Base-by-base conservation (phyloP, 2,888 invertebrate species). In the Bellardia bayeri region DNA sequence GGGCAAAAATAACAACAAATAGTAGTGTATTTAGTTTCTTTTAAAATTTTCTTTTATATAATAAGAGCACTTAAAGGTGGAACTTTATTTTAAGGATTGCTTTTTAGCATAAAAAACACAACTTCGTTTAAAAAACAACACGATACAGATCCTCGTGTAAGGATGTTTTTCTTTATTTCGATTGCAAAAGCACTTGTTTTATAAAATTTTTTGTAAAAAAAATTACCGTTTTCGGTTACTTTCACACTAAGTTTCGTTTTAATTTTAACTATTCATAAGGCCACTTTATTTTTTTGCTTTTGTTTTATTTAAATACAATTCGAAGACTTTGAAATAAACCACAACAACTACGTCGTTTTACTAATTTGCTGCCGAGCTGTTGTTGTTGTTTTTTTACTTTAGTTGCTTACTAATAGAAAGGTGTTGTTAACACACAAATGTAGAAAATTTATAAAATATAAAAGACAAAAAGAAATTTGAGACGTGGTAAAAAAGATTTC, bases 131-230 rank as follows among this genome's bases (percentile, higher is more conserved):
- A 58, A 56, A 68, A 76, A 64, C 49, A 87, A 90, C 91, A 89
- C 92, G 92, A 92, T 92, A 92, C 90, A 88, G 90, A 91, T 92
- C 91, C 91, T 92, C 91, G 92, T 90, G 92, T 89, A 88, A 91
- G 91, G 91, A 91, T 92, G 51, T 88, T 61, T 58, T 37, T 42
- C 45, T 49, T 40, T 49, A 56, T 51, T 68, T 72, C 64, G 51
- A 37, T 63, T 23, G 42, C 40, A 71, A 75, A 75, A 69, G 56
- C 74, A 82, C 82, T 85, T 85, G 78, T 71, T 64, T 69, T 58
- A 68, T 71, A 74, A 11, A 23, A 45, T 63, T 81, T 72, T 45
- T 33, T 63, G 42, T 2, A 40, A 33, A 76, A 30, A 49, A 66
- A 45, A 13, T 63, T 23, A 40, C 40, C 58, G 40, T 74, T 58